Percentiles rank a stretch among this genome's conserved stretches.
These are phyloP conservation scores for Drosophila quadrilineata DNA, from an alignment of 1,140 invertebrate genomes.

Conservation along the genomic window DNA sequence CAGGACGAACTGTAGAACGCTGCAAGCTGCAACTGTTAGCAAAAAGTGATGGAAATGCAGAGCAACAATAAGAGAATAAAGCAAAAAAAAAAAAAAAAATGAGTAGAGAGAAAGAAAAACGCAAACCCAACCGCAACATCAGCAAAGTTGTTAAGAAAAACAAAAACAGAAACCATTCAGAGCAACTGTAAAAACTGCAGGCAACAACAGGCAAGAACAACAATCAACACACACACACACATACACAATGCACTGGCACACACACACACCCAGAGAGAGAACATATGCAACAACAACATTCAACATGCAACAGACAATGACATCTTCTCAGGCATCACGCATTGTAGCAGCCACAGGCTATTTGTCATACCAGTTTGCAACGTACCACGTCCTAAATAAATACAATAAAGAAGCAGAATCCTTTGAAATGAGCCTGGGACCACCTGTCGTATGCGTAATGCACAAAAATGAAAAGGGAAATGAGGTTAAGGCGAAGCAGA, in stretches of 20 bases:
- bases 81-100: background rate
- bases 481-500: slow-evolving; percentile 17
- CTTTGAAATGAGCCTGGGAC: background rate
- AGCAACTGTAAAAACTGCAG: slow-evolving; percentile 27
- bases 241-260: background rate
- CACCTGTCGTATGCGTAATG: slow-evolving; percentile 39
- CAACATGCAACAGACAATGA: slow-evolving; percentile 52
- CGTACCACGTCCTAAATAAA: slow-evolving; percentile 36
- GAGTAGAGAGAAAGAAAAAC: background rate
- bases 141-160: slow-evolving; percentile 39
- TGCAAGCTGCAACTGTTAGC: slow-evolving; percentile 13
- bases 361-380: slow-evolving; percentile 42
- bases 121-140: slow-evolving; percentile 27
- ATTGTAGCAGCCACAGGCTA: slow-evolving; percentile 38
- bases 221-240: slow-evolving; percentile 15
- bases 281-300: slow-evolving; percentile 25
- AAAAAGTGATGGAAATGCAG: slow-evolving; percentile 9
- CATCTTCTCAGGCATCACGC: slow-evolving; percentile 58
- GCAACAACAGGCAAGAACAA: slow-evolving; percentile 16
- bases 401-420: background rate
- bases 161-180: slow-evolving; percentile 22
- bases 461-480: slow-evolving; percentile 14
- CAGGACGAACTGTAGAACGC: background rate
- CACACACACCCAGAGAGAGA: background rate
- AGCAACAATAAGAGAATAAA: slow-evolving; percentile 2